These are phyloP conservation scores for Prenolepis imparis DNA, from an alignment of 2,888 invertebrate genomes.

Conservation along the genomic window DNA sequence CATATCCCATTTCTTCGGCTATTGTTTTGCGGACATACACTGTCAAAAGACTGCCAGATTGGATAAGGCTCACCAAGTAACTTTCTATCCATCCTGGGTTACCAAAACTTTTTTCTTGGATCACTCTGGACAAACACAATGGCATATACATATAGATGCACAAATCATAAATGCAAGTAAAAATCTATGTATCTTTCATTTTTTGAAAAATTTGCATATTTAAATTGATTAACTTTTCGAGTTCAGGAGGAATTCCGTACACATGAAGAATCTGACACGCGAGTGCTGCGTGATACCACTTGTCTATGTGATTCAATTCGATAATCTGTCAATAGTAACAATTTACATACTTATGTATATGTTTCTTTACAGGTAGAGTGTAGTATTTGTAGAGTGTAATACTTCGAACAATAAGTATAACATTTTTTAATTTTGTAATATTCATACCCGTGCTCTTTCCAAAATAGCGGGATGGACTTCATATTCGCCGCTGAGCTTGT, in stretches of 20 bases:
- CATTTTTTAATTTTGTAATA: neutral
- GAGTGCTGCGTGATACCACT: conserved; percentile 88
- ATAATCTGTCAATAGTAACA: conserved; percentile 71
- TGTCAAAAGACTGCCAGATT: conserved; percentile 87
- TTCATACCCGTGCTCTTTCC: conserved; percentile 74
- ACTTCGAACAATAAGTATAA: neutral
- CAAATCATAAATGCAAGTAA: neutral
- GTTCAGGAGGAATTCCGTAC: conserved; percentile 89
- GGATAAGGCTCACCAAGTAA: conserved; percentile 88
- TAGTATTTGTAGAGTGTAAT: too few relatives aligned
- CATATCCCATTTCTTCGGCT: conserved; percentile 78
- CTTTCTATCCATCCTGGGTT: conserved; percentile 91
- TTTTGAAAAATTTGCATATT: neutral
- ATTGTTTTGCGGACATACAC: conserved; percentile 83
- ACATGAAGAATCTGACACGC: conserved; percentile 90
- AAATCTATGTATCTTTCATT: neutral
- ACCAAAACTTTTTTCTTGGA: conserved; percentile 89
- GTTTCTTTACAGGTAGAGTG: neutral
- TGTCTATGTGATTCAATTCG: conserved; percentile 87
- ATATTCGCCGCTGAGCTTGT: conserved; percentile 70
- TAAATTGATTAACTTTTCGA: conserved; percentile 87
- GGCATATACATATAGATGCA: neutral
- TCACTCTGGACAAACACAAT: conserved; percentile 80
- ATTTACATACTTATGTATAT: neutral
- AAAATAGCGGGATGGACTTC: conserved; percentile 68